Evolutionary conservation across 2,113 vertebrate species (phyloP).

Genomic region (Phycodurus eques): DNA sequence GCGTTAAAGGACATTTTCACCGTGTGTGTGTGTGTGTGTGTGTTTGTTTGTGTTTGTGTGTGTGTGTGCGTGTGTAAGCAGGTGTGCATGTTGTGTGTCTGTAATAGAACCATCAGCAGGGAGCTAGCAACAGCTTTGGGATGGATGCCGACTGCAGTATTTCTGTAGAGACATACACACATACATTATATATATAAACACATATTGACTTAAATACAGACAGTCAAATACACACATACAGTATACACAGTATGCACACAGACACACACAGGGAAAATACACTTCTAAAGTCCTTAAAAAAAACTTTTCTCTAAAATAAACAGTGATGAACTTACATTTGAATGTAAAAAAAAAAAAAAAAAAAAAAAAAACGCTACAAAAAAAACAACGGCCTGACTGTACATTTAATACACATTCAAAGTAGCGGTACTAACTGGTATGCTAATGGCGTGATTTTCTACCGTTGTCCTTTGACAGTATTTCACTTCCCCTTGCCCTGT

Average conservation of each 20-base stretch:
- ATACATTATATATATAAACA: no score
- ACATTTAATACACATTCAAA: background rate
- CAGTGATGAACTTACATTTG: no score
- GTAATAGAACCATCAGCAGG: slow-evolving; percentile 2
- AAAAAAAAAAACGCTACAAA: no score
- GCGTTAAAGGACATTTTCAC: slow-evolving; percentile 33
- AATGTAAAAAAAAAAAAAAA: no score
- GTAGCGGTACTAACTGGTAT: background rate
- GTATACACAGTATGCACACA: background rate
- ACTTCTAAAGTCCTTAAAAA: no score
- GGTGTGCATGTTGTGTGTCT: slow-evolving; percentile 10
- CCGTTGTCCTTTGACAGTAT: slow-evolving; percentile 1
- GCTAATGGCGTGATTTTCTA: background rate
- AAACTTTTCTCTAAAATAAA: no score
- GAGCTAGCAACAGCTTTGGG: background rate
- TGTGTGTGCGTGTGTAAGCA: background rate
- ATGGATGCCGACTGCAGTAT: background rate
- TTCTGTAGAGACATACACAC: no score
- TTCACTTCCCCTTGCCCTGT: background rate
- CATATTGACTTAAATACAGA: no score
- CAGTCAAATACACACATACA: no score
- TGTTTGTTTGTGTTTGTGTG: background rate
- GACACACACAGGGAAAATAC: no score
- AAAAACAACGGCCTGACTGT: no score
- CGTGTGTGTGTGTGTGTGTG: background rate